Conservation (phyloP, 2,888 invertebrate species). For the Carterocephalus palaemon region DNA sequence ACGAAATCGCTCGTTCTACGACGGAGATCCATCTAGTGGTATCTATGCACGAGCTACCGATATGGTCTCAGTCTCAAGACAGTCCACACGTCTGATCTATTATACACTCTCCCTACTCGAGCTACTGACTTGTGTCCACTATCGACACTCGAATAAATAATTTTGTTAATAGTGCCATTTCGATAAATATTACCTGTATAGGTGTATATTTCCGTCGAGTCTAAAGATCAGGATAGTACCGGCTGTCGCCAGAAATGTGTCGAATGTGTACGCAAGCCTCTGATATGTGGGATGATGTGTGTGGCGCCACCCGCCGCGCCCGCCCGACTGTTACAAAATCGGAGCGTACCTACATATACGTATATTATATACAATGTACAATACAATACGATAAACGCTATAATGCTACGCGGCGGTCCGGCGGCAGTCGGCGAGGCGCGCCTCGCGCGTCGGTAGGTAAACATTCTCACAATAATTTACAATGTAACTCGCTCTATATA, state of each 20-base stretch:
- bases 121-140: slow-evolving; percentile 69
- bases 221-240: slow-evolving; percentile 8
- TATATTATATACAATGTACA: slow-evolving; percentile 77
- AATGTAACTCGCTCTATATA: slow-evolving; percentile 74
- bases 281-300: slow-evolving; percentile 78
- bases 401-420: slow-evolving; percentile 60
- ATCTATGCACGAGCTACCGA: slow-evolving; percentile 65
- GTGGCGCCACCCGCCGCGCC: slow-evolving; percentile 59
- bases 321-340: slow-evolving; percentile 63
- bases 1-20: slow-evolving; percentile 65
- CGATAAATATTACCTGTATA: slow-evolving; percentile 15
- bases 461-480: slow-evolving; percentile 77
- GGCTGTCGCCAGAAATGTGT: slow-evolving; percentile 34
- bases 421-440: slow-evolving; percentile 55
- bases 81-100: slow-evolving; percentile 72
- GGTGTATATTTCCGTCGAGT: slow-evolving; percentile 12
- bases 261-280: slow-evolving; percentile 64
- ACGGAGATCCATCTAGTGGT: slow-evolving; percentile 60
- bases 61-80: slow-evolving; percentile 79
- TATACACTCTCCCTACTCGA: slow-evolving; percentile 74
- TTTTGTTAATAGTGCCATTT: slow-evolving; percentile 19
- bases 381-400: slow-evolving; percentile 69
- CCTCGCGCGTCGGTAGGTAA: slow-evolving; percentile 63
- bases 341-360: slow-evolving; percentile 68
- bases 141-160: slow-evolving; percentile 41